These are phyloP conservation scores for Varroa destructor DNA, from an alignment of 1,140 invertebrate genomes.

Conservation along the genomic window DNA sequence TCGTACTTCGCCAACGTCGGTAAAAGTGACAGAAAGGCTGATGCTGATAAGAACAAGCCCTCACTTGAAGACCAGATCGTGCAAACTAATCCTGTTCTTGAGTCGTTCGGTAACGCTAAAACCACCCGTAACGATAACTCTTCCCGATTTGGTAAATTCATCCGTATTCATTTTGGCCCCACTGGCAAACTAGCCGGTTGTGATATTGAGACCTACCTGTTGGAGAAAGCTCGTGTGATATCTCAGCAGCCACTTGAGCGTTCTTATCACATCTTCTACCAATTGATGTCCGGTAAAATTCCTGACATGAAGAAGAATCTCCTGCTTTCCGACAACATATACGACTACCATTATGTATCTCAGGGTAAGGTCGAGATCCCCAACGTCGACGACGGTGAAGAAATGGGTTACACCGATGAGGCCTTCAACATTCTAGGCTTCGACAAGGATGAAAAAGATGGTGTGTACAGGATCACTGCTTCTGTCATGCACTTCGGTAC, in stretches of 20 bases:
- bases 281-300: conserved; percentile 39
- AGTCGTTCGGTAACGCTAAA: conserved; percentile 47
- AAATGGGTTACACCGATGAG: conserved; percentile 81
- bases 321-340: conserved; percentile 61
- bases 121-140: conserved; percentile 47
- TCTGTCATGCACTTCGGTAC: conserved; percentile 97
- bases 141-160: conserved; percentile 45
- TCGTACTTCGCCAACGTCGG: conserved; percentile 52
- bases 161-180: conserved; percentile 48
- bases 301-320: conserved; percentile 28
- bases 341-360: conserved; percentile 81
- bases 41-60: conserved; percentile 36
- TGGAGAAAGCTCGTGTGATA: conserved; percentile 49
- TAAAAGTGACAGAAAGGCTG: conserved; percentile 35
- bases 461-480: conserved; percentile 93
- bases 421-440: conserved; percentile 97
- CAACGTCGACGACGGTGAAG: conserved; percentile 87
- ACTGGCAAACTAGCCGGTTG: conserved; percentile 48
- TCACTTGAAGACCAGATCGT: conserved; percentile 44
- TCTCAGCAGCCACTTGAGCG: conserved; percentile 43
- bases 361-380: conserved; percentile 95
- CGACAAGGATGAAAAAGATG: conserved; percentile 82
- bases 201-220: conserved; percentile 50
- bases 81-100: conserved; percentile 45
- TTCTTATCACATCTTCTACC: conserved; percentile 50